Conservation (phyloP, 2,113 vertebrate genomes). For the Nannobrachium achirus region DNA sequence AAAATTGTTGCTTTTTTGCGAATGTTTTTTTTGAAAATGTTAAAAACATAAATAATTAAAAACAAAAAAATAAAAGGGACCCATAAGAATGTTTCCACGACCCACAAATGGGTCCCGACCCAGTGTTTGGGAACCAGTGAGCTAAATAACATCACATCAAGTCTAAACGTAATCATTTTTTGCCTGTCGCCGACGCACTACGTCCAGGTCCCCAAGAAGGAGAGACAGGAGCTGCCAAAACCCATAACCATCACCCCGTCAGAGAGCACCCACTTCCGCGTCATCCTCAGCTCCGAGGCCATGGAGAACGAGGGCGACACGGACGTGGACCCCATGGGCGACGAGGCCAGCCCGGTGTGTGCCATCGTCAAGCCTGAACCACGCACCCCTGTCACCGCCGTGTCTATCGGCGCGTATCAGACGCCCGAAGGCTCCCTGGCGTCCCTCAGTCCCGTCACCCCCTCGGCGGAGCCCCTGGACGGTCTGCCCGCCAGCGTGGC, state of each 20-base stretch:
- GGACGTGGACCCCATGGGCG: constrained; percentile 61
- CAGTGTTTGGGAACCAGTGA: no score
- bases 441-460: constrained; percentile 35
- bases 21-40: no score
- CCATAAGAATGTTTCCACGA: no score
- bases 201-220: constrained; percentile 88
- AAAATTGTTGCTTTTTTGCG: no score
- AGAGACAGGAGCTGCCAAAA: constrained; percentile 84
- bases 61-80: no score
- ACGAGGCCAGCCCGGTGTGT: constrained; percentile 71
- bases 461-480: constrained; percentile 60
- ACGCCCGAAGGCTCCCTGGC: constrained; percentile 23
- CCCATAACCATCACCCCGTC: constrained; percentile 91
- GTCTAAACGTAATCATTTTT: neutral
- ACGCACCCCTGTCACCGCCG: constrained; percentile 77
- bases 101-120: no score
- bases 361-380: constrained; percentile 91
- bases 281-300: constrained; percentile 90
- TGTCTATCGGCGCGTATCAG: neutral
- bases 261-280: constrained; percentile 94
- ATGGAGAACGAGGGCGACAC: constrained; percentile 78
- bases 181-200: neutral
- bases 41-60: no score
- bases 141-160: neutral
- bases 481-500: constrained; percentile 48